A percentile compares a stretch with the other conserved stretches of the same genome.
Conservation (phyloP, 2,113 vertebrate species). For the Gambusia affinis region DNA sequence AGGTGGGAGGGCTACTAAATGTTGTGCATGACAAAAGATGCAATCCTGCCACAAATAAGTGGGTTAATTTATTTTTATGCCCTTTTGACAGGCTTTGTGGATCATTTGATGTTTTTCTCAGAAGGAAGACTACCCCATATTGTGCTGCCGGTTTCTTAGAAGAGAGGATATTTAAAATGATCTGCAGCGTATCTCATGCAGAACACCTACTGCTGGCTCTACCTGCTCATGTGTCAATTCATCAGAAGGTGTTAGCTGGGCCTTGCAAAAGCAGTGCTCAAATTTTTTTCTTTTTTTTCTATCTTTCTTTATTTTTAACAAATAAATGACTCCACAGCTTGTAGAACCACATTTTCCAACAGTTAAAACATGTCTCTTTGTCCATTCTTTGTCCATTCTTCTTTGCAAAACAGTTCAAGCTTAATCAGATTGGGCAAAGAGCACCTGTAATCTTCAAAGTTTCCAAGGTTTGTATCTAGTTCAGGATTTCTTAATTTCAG, state of each 20-base stretch:
- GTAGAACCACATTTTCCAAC: too few relatives aligned
- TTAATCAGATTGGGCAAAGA: not conserved
- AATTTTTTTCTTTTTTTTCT: too few relatives aligned
- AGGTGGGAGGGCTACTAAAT: not conserved
- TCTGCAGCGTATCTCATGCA: not conserved
- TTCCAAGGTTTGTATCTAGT: not conserved
- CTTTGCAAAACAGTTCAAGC: not conserved
- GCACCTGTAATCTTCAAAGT: too few relatives aligned
- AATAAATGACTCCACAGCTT: too few relatives aligned
- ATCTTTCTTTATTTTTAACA: too few relatives aligned
- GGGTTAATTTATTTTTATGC: not conserved
- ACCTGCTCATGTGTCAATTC: not conserved
- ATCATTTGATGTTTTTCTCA: not conserved
- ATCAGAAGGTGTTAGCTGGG: not conserved
- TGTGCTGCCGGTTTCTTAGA: not conserved
- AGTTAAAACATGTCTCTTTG: not conserved
- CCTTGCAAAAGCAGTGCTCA: not conserved
- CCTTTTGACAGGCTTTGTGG: not conserved
- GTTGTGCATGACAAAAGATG: constrained; percentile 1
- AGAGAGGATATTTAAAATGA: not conserved
- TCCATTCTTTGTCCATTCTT: not conserved
- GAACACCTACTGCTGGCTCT: not conserved
- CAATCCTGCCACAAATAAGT: not conserved
- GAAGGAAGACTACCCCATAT: not conserved
- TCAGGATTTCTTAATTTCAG: not conserved